phyloP scores from a whole-genome alignment of 2,888 invertebrate species.

The Antheraea yamamai region DNA sequence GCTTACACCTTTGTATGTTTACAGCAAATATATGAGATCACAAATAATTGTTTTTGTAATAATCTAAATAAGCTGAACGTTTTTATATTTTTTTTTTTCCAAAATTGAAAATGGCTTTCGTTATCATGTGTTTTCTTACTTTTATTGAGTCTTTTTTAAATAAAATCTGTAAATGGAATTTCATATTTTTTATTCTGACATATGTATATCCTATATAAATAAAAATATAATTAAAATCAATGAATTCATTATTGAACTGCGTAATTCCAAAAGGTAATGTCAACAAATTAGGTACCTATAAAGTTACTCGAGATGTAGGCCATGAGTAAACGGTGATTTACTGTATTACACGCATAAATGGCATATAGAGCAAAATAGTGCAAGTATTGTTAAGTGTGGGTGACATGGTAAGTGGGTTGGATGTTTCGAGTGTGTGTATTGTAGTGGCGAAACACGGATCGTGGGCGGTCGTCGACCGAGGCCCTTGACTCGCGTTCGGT shows the following conservation, averaged over 20 bases:
- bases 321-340: conserved; percentile 2
- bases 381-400: conserved; percentile 16
- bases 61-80: neutral
- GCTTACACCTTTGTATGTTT: conserved; percentile 33
- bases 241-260: neutral
- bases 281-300: neutral
- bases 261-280: neutral
- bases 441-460: conserved; percentile 64
- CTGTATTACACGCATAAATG: conserved; percentile 3
- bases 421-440: conserved; percentile 58
- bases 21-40: neutral
- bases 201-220: too few species aligned
- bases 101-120: too few species aligned
- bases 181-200: too few species aligned
- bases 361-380: conserved; percentile 12
- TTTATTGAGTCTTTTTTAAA: too few species aligned
- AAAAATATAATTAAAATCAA: neutral
- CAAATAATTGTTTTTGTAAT: neutral
- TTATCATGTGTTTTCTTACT: too few species aligned
- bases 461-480: conserved; percentile 78
- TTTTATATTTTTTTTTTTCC: neutral
- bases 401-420: conserved; percentile 53
- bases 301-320: neutral
- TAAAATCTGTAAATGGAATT: too few species aligned
- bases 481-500: conserved; percentile 78